phyloP scores from a whole-genome alignment of 2,113 vertebrate species.

The Oostethus manadensis region DNA sequence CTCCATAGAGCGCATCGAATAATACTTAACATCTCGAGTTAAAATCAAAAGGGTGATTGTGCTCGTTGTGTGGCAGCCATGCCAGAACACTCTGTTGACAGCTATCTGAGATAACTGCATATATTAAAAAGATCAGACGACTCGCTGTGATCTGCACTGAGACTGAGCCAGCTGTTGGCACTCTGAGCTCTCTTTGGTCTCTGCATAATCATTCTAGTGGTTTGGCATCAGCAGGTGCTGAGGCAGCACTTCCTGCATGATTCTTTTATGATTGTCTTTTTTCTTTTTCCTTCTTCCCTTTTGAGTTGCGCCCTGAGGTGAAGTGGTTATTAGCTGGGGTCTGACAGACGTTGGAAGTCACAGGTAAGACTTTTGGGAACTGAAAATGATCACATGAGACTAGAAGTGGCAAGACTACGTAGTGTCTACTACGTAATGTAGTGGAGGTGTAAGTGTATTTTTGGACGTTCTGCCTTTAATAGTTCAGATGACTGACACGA shows the following conservation, averaged over 20 bases:
- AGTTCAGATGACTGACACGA: slow-evolving; percentile 42
- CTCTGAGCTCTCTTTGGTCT: slow-evolving; percentile 48
- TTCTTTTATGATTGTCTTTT: slow-evolving; percentile 32
- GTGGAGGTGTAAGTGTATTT: slow-evolving; percentile 1
- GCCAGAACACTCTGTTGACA: background rate
- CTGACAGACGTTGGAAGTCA: slow-evolving; percentile 23
- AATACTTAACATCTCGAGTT: background rate
- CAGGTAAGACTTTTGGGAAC: background rate
- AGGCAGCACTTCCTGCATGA: slow-evolving; percentile 53
- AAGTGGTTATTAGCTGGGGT: slow-evolving; percentile 39
- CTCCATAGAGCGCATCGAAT: background rate
- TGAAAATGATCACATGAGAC: slow-evolving; percentile 11
- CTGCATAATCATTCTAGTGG: slow-evolving; percentile 46
- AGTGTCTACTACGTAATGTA: too few relatives aligned
- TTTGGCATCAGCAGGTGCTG: slow-evolving; percentile 52
- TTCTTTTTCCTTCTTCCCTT: slow-evolving; percentile 5
- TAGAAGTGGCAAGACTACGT: slow-evolving; percentile 24
- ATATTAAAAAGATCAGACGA: slow-evolving; percentile 60
- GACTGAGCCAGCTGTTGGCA: slow-evolving; percentile 54
- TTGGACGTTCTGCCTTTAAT: slow-evolving; percentile 37
- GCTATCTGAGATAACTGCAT: slow-evolving; percentile 51
- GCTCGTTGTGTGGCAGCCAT: background rate
- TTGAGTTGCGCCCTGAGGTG: slow-evolving; percentile 35
- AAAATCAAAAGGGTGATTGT: background rate
- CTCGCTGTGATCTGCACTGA: slow-evolving; percentile 38